Conservation (phyloP, 2,797 vertebrate genomes). For the Pangasius macronema region DNA sequence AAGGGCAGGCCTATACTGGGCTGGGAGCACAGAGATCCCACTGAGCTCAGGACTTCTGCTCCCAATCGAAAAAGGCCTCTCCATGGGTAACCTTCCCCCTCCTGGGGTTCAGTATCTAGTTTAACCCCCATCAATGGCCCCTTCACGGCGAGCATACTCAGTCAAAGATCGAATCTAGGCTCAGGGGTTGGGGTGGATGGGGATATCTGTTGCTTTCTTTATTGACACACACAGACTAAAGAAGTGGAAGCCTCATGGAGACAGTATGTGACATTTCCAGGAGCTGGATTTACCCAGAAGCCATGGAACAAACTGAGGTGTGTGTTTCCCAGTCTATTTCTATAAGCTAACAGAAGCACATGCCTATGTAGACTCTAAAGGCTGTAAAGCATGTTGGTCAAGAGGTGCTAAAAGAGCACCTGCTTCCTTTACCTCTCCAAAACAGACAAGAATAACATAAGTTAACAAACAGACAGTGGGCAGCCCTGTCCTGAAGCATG, state of each 20-base stretch:
- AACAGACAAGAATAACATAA: conserved; percentile 49
- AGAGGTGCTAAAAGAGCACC: conserved; percentile 66
- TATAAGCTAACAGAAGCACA: conserved; percentile 61
- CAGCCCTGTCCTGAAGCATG: neutral
- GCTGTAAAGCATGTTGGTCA: conserved; percentile 57
- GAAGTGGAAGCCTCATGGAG: conserved; percentile 27
- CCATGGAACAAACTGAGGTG: conserved; percentile 40
- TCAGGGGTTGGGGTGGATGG: neutral
- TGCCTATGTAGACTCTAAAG: conserved; percentile 64
- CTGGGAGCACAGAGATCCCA: conserved; percentile 51
- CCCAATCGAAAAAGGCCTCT: conserved; percentile 56
- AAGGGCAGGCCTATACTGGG: conserved; percentile 52
- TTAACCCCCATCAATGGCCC: conserved; percentile 2
- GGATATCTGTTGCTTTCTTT: conserved; percentile 19
- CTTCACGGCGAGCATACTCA: conserved; percentile 60
- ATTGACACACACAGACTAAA: conserved; percentile 25
- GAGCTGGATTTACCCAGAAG: conserved; percentile 62
- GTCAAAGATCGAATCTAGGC: conserved; percentile 29
- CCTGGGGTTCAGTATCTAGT: conserved; percentile 61
- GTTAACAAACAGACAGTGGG: conserved; percentile 18
- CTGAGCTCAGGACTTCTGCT: conserved; percentile 71
- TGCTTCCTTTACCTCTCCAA: conserved; percentile 48
- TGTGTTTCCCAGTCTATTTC: conserved; percentile 56
- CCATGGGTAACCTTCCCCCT: conserved; percentile 53
- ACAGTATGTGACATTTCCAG: conserved; percentile 71